These are phyloP conservation scores for Scalopus aquaticus DNA, from an alignment of 2,113 vertebrate genomes.

Conservation along the genomic window DNA sequence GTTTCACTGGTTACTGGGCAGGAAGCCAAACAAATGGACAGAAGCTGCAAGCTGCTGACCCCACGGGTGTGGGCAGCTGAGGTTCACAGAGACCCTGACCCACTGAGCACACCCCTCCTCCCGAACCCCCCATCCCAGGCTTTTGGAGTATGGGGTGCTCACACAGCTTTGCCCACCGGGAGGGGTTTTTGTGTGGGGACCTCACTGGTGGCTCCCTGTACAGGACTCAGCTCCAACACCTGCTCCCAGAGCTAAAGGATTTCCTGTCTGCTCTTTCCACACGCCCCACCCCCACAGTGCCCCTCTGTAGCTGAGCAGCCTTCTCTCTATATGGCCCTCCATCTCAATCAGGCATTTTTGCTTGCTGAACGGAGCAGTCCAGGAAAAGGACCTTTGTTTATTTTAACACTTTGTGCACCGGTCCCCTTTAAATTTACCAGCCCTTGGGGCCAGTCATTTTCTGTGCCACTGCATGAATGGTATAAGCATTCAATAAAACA, in stretches of 20 bases:
- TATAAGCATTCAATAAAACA: too few relatives aligned
- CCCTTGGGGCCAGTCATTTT: too few relatives aligned
- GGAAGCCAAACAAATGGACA: background rate
- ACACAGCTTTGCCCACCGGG: background rate
- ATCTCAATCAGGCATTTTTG: background rate
- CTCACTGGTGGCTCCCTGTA: background rate
- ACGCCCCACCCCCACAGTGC: fast-evolving
- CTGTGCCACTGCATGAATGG: too few relatives aligned
- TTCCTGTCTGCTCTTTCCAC: background rate
- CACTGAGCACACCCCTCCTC: background rate
- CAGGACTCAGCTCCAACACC: background rate
- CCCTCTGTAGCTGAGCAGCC: background rate
- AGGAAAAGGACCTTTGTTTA: background rate
- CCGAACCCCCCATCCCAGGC: background rate
- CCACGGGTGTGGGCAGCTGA: background rate
- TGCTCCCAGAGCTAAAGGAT: background rate
- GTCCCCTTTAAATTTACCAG: too few relatives aligned
- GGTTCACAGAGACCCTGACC: background rate
- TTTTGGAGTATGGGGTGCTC: background rate
- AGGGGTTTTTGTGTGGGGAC: background rate
- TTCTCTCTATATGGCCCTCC: background rate
- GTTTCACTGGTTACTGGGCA: slow-evolving; percentile 33
- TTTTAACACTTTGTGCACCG: too few relatives aligned
- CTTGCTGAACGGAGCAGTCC: background rate
- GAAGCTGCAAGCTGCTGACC: background rate